These are phyloP conservation scores for Willisornis vidua DNA, from an alignment of 2,113 vertebrate species.

Conservation along the genomic window DNA sequence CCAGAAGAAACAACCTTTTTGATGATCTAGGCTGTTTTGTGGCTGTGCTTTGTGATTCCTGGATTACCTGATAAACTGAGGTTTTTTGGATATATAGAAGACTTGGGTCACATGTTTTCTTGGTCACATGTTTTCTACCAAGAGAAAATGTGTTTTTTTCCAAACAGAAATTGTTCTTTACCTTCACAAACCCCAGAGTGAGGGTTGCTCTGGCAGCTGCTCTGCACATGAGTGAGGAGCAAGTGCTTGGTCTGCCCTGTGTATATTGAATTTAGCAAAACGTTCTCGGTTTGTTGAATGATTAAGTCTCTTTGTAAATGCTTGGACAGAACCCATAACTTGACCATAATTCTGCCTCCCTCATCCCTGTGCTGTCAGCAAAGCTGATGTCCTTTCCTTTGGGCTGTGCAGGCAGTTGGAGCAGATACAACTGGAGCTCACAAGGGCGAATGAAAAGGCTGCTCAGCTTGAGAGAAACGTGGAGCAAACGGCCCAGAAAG, in stretches of 20 bases:
- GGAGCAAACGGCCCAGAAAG: conserved; percentile 75
- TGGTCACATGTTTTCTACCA: neutral
- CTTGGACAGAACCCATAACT: neutral
- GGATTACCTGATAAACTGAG: neutral
- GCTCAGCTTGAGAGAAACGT: conserved; percentile 78
- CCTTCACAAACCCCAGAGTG: neutral
- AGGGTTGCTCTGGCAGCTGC: neutral
- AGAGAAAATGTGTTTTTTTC: neutral
- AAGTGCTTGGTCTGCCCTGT: neutral
- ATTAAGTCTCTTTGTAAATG: neutral
- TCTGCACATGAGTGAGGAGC: neutral
- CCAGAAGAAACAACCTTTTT: neutral
- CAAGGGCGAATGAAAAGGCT: conserved; percentile 81
- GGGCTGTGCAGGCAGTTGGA: conserved; percentile 81
- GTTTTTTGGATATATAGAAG: neutral
- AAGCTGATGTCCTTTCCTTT: conserved; percentile 17
- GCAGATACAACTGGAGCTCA: conserved; percentile 84
- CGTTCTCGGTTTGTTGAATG: neutral
- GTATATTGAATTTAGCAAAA: neutral
- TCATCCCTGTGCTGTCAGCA: neutral
- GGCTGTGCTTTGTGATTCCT: neutral
- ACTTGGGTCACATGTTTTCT: neutral
- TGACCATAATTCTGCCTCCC: neutral
- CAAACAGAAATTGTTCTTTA: neutral
- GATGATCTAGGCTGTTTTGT: neutral